phyloP scores from a whole-genome alignment of 2,113 vertebrate genomes.

The Cromileptes altivelis region DNA sequence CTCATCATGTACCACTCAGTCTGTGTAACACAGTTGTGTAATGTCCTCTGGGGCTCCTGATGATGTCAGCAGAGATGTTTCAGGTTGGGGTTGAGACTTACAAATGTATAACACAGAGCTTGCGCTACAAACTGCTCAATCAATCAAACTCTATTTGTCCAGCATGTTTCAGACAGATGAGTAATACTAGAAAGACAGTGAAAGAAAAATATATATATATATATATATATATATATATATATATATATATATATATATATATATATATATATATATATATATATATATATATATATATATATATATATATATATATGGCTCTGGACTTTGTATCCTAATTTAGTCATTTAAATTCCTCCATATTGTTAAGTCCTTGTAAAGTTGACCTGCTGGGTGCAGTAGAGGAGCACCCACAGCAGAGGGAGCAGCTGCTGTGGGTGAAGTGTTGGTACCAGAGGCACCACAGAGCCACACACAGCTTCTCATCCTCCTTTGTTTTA shows the following conservation, averaged over 20 bases:
- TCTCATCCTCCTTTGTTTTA: slow-evolving; percentile 3
- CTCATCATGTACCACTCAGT: background rate
- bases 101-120: background rate
- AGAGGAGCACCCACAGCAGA: slow-evolving; percentile 37
- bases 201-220: too few relatives aligned
- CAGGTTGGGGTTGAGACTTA: background rate
- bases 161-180: too few relatives aligned
- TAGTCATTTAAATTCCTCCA: background rate
- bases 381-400: slow-evolving; percentile 34
- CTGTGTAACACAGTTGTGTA: background rate
- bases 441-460: background rate
- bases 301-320: background rate
- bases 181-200: too few relatives aligned
- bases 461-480: background rate
- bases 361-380: background rate
- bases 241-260: too few relatives aligned
- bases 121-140: background rate
- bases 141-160: too few relatives aligned
- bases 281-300: too few relatives aligned
- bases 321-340: background rate
- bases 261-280: too few relatives aligned
- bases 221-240: too few relatives aligned
- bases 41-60: background rate
- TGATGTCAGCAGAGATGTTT: background rate
- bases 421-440: slow-evolving; percentile 55